Evolutionary conservation across 1,140 invertebrate genomes (phyloP), one percentile per base, ranked within the genome.

Genomic region (Vanessa tameamea): DNA sequence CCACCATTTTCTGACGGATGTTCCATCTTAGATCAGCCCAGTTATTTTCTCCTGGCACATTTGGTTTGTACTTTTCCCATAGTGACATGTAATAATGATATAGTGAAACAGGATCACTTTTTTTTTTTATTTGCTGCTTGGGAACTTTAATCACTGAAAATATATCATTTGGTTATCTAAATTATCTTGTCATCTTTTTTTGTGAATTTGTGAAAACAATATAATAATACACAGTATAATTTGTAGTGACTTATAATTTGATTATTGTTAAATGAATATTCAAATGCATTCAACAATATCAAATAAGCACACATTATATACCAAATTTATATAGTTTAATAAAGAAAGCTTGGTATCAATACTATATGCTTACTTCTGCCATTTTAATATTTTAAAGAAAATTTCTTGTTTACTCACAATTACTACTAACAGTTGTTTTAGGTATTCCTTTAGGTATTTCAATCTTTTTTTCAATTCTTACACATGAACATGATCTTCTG

Each of bases 61-160:
- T 94, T 4, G 89, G 80, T 80, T 95, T 95, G 59, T 96, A 94
- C 80, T 95, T 94, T n/a, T 94, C 94, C 96, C 96, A 97, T 77
- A 95, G 91, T 53, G 94, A 92, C 82, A 95, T 94, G 82, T 97
- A 97, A 74, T 96, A 95, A 64, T 97, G 96, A 84, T 96, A 97
- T 12, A 96, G 87, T 13, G 94, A 91, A 3, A 97, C 96, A 59
- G 96, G 96, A 87, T 97, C 96, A 78, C 91, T 94, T 92, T 94
- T 95, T 79, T 88, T 93, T 59, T 82, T 87, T n/a, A 77, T 67
- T 51, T 77, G 84, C 57, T 77, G 77, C 72, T 86, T 89, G 16
- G 86, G 86, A 26, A 93, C 89, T 87, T 85, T 92, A 20, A 93
- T 93, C 73, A 93, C 93, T 93, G 82, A 59, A 92, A 68, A 72